A percentile compares a stretch with the other conserved stretches of the same genome.
Evolutionary conservation across 2,888 invertebrate genomes (phyloP).

Genomic region (Dysmachus trigonus): DNA sequence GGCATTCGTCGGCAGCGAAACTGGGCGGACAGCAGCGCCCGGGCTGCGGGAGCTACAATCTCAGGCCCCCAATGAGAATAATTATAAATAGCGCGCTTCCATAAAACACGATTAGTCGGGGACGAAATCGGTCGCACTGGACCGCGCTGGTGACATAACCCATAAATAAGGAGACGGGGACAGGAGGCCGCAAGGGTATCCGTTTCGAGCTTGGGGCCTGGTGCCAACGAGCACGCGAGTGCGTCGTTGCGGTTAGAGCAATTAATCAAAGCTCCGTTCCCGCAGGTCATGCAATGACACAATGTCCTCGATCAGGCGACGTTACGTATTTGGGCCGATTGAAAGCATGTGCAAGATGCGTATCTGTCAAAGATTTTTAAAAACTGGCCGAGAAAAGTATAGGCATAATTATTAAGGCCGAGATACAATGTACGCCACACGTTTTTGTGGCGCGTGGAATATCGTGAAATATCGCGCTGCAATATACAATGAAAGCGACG

Average conservation of each 20-base stretch:
- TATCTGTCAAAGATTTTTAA: not conserved
- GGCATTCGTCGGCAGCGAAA: not conserved
- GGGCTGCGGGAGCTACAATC: not conserved
- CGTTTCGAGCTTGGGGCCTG: not conserved
- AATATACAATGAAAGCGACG: too few relatives aligned
- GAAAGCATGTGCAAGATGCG: not conserved
- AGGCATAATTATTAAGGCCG: too few relatives aligned
- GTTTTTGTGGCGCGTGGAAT: too few relatives aligned
- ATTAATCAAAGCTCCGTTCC: not conserved
- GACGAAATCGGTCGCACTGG: not conserved
- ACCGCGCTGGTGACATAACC: not conserved
- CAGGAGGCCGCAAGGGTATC: not conserved
- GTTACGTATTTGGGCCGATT: not conserved
- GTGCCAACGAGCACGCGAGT: not conserved
- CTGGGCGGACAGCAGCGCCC: not conserved
- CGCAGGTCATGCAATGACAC: not conserved
- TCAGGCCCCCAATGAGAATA: slow-evolving; percentile 6
- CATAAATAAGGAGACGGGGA: not conserved
- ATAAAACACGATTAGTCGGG: not conserved
- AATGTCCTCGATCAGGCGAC: not conserved
- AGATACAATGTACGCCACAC: too few relatives aligned
- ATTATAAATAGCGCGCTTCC: slow-evolving; percentile 7
- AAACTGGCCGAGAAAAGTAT: not conserved
- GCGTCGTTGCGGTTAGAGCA: not conserved
- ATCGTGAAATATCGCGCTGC: too few relatives aligned